Percentiles rank a stretch among this genome's conserved stretches.
These are phyloP conservation scores for Ectemnius cavifrons DNA, from an alignment of 2,888 invertebrate genomes.

Conservation along the genomic window DNA sequence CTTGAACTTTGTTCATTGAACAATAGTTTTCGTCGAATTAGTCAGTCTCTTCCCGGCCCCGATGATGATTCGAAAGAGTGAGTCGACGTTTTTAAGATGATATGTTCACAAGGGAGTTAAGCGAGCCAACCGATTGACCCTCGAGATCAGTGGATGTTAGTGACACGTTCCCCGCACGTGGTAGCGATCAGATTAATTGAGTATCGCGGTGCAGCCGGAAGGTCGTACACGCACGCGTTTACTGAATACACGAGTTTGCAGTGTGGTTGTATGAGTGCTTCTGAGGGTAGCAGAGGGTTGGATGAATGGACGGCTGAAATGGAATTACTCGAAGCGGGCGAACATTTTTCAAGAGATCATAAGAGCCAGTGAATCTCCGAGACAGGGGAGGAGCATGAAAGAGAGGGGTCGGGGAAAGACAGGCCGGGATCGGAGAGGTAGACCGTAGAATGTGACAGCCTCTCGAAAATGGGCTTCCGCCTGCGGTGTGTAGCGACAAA, in stretches of 20 bases:
- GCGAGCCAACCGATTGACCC: slow-evolving; percentile 21
- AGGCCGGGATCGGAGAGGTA: slow-evolving; percentile 12
- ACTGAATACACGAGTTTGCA: too few relatives aligned
- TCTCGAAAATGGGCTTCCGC: slow-evolving; percentile 50
- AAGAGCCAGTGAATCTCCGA: slow-evolving; percentile 52
- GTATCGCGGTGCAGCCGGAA: slow-evolving; percentile 32
- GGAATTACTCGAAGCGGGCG: slow-evolving; percentile 53
- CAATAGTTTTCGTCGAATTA: too few relatives aligned
- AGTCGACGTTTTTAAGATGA: slow-evolving; percentile 27
- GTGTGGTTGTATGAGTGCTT: slow-evolving; percentile 1
- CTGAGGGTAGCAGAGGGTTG: slow-evolving; percentile 16
- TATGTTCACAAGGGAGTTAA: too few relatives aligned
- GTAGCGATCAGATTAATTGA: slow-evolving; percentile 60
- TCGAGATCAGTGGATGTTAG: slow-evolving; percentile 41
- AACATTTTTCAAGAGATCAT: slow-evolving; percentile 56
- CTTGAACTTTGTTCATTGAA: too few relatives aligned
- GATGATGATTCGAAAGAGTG: neutral
- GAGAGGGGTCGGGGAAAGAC: slow-evolving; percentile 17
- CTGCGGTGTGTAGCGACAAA: slow-evolving; percentile 55
- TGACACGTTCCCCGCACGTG: slow-evolving; percentile 45
- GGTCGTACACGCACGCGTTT: slow-evolving; percentile 28
- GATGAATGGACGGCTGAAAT: slow-evolving; percentile 56
- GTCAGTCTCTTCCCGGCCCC: too few relatives aligned
- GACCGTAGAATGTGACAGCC: slow-evolving; percentile 60
- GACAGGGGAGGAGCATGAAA: neutral